These are phyloP conservation scores for Caenorhabditis remanei DNA, from an alignment of 1,140 invertebrate species.

Conservation along the genomic window DNA sequence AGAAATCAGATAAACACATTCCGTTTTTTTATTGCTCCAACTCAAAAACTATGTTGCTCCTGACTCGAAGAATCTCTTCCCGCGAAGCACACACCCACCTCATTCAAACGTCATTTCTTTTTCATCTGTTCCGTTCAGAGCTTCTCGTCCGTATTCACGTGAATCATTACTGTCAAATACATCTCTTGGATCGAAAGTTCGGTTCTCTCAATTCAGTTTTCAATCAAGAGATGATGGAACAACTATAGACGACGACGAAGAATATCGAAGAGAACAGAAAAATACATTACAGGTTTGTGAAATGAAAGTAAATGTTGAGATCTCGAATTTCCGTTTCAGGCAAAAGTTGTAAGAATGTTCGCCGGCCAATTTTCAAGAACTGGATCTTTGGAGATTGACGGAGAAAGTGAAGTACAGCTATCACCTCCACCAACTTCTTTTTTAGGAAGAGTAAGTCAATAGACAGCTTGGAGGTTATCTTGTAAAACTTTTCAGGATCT, in stretches of 20 bases:
- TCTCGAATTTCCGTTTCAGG: slow-evolving; percentile 4
- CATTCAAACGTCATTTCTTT: background rate
- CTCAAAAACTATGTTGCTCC: slow-evolving; percentile 31
- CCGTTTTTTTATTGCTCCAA: slow-evolving; percentile 45
- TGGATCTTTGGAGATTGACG: background rate
- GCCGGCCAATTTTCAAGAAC: slow-evolving; percentile 1
- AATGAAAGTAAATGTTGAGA: background rate
- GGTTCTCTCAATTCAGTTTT: slow-evolving; percentile 54
- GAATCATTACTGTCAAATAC: slow-evolving; percentile 55
- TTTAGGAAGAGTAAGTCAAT: background rate
- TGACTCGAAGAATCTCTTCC: background rate
- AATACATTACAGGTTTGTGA: slow-evolving; percentile 13
- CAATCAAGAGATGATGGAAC: slow-evolving; percentile 41
- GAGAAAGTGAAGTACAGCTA: background rate
- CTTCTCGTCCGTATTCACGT: slow-evolving; percentile 57
- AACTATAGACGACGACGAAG: slow-evolving; percentile 51
- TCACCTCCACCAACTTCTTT: slow-evolving; percentile 20
- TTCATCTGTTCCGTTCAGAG: slow-evolving; percentile 20
- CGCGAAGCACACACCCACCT: background rate
- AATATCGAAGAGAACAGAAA: slow-evolving; percentile 17
- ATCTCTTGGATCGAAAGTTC: slow-evolving; percentile 58
- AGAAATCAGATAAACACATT: slow-evolving; percentile 52
- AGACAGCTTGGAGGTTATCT: background rate
- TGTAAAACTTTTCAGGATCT: too few species aligned
- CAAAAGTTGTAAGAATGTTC: slow-evolving; percentile 11